phyloP scores from a whole-genome alignment of 37 sponge, comb jelly and placozoan genomes.

The Halisarca cf. caerulea region DNA sequence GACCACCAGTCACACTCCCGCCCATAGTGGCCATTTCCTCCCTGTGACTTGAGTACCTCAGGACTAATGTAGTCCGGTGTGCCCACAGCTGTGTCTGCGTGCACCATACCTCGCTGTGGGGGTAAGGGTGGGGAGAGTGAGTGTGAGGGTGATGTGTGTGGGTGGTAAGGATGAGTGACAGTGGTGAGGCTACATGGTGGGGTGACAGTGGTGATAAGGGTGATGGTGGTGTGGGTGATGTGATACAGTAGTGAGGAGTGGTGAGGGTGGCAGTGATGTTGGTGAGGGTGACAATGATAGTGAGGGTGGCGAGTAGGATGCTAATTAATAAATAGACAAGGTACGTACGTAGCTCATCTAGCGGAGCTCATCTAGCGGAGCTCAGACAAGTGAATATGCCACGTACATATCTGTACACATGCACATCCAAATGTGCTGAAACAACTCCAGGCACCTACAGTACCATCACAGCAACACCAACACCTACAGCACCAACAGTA shows the following conservation, averaged over 20 bases:
- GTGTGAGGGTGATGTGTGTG: not conserved
- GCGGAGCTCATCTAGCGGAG: too few species aligned
- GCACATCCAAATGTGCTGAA: too few species aligned
- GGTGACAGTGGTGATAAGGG: not conserved
- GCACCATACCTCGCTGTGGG: slow-evolving; percentile 78
- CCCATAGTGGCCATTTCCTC: slow-evolving; percentile 92
- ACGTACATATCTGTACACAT: too few species aligned
- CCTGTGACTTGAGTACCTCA: slow-evolving; percentile 93
- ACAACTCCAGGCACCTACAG: too few species aligned
- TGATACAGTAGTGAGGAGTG: not conserved
- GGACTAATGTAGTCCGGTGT: slow-evolving; percentile 99
- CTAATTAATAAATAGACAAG: too few species aligned
- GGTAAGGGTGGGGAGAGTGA: not conserved
- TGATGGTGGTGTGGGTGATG: not conserved
- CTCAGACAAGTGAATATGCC: too few species aligned
- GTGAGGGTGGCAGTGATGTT: not conserved
- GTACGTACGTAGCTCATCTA: too few species aligned
- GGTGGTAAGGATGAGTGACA: not conserved
- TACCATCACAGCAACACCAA: too few species aligned
- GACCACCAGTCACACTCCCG: slow-evolving; percentile 99
- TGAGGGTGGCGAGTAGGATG: not conserved
- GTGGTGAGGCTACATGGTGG: not conserved
- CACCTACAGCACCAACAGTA: too few species aligned
- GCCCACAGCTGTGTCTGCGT: slow-evolving; percentile 94
- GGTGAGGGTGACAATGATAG: not conserved